Base-by-base conservation (phyloP, 1,140 invertebrate species). In the Drosophila varians region DNA sequence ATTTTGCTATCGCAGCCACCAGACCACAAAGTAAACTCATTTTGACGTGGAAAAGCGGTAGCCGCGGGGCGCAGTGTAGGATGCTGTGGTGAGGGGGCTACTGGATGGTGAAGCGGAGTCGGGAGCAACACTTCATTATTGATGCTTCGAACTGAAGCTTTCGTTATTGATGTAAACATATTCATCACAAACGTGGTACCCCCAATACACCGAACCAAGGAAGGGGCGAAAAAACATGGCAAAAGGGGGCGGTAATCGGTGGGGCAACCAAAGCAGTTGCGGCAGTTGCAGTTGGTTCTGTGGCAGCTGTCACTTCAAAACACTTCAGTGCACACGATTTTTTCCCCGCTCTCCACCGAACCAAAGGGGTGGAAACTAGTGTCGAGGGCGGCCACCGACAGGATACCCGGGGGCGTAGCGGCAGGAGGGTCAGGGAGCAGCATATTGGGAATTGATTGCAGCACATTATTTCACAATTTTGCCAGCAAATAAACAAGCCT, bases 391-490 rank as follows among this genome's bases (percentile, higher is more conserved):
- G 36, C 36, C 14, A n/a, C 36, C 38, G 16, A 42, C 16, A 16
- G 14, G 36, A 5, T 6, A 5, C 5, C n/a, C 36, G 16, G 6
- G 38, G 7, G 6, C 14, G 38, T 16, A 42, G 16, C 6, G n/a
- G 4, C 9, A 36, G 34, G 9, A 54, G 55, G 36, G 28, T 48
- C 45, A 74, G 26, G 47, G 49, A 38, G 66, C 74, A 71, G 38
- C 75, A 75, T 76, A 73, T 80, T 72, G 80, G 72, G 72, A 86
- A 84, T 86, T 86, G 80, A 84, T 84, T 84, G 80, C 80, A 69
- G 62, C 80, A 76, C 80, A 86, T 86, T 84, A 84, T 86, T 84
- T 86, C 80, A 86, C 80, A 84, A 84, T 86, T 84, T 84, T 80
- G 82, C 72, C 73, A 76, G 80, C 62, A 76, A 79, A 80, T 84